Conservation (phyloP, 2,888 invertebrate genomes). For the Boloria euphrosyne region DNA sequence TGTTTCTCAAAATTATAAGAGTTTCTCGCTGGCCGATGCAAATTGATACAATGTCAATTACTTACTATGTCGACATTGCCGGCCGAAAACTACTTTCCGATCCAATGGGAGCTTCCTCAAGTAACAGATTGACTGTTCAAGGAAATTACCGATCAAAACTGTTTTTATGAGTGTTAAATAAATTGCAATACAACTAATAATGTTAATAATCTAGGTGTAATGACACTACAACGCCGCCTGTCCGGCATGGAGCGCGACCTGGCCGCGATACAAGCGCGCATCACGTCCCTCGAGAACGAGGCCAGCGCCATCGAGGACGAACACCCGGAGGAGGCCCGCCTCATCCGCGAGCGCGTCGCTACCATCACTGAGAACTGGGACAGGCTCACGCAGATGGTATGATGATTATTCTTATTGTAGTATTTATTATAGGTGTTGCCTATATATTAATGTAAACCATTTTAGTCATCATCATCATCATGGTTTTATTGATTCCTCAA, state of each 20-base stretch:
- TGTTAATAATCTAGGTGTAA: constrained; percentile 84
- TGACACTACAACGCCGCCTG: constrained; percentile 97
- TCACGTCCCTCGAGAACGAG: constrained; percentile 96
- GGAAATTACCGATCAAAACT: neutral
- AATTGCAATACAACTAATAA: neutral
- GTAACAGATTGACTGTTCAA: neutral
- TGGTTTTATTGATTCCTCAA: no score
- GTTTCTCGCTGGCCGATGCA: no score
- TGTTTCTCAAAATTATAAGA: no score
- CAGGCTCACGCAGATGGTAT: constrained; percentile 95
- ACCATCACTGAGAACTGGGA: constrained; percentile 98
- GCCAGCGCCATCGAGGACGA: constrained; percentile 95
- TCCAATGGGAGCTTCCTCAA: no score
- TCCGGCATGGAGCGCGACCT: constrained; percentile 99
- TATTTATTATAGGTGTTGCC: no score
- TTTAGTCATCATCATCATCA: no score
- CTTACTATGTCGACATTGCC: no score
- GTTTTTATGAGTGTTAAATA: neutral
- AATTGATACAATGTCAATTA: no score
- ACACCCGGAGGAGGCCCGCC: constrained; percentile 96
- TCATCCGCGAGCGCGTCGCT: constrained; percentile 94
- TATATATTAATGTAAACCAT: no score
- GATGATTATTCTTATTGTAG: constrained; percentile 31
- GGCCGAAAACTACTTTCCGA: no score
- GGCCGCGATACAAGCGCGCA: constrained; percentile 98